Base-by-base conservation (phyloP, 64 coral and sea anemone genomes). In the Orbicella faveolata region DNA sequence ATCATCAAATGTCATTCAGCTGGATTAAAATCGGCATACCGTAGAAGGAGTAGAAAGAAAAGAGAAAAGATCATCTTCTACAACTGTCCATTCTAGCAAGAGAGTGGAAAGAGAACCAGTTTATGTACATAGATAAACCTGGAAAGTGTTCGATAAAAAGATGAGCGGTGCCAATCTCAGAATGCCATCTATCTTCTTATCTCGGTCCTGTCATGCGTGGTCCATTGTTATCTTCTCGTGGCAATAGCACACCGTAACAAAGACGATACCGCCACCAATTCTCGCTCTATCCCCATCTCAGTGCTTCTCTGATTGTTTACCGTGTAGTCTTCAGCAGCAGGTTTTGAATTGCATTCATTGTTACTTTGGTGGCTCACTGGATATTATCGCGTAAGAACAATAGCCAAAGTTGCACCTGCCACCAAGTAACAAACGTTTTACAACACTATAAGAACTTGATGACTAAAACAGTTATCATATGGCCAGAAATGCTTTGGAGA, bases 1-100 rank as follows among this genome's bases (percentile, higher is more conserved):
- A 23, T 85, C 82, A 25, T 85, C 82, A 51, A 85, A 85, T 85
- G 82, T 85, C 14, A 85, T 85, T 85, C 82, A 85, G 23, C 20
- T 85, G 65, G 82, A 85, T 73, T 85, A 23, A 73, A 20, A 6
- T 3, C 64, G 52, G 65, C 17, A 16, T 18, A 36, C 62, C 67
- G 33, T 2, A 37, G 44, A 4, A 6, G 44, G 7, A 48, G 44
- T 48, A 48, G 4, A 48, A 4, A 81, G 53, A 17, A 35, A 20
- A 2, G 34, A 30, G 25, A 82, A 17, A 6, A 4, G 18, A 0
- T 64, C 33, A 16, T 82, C 15, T 19, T 63, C 26, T 5, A 66
- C 33, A 37, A 64, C 1, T 2, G 33, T 20, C 15, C 63, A 64
- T 35, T 21, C 30, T 57, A 64, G 5, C 26, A 36, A 82, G 36